Base-by-base conservation (phyloP, 1,140 invertebrate species). In the Drosophila lowei region DNA sequence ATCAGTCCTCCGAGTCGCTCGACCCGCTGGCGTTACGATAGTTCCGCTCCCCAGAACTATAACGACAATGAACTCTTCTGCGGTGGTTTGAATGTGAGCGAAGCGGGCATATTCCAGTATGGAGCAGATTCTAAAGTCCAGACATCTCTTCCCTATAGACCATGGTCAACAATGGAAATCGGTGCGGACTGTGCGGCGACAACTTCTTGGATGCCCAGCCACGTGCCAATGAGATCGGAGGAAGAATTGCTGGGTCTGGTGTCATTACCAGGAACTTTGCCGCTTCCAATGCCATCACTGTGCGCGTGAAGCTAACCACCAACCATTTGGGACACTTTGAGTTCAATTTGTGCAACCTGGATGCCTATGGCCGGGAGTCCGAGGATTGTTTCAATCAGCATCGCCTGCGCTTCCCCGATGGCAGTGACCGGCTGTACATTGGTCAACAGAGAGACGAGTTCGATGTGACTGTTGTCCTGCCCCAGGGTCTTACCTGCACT, bases 11-110 rank as follows among this genome's bases (percentile, higher is more conserved):
- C 94, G 4, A 93, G 94, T 55, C 93, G 95, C 59, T 93, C 93
- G 61, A 93, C 93, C 23, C 92, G 94, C 34, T 96, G 95, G 94
- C 93, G 95, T 55, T 92, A 92, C 53, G 93, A 94, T 34, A 91
- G 92, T 46, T 75, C 91, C 1, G 93, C 93, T 1, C 93, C 93
- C 0, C 59, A 68, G 1, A 95, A 96, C 89, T 95, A 93, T 42
- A 90, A 94, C 49, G 95, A 96, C 77, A 94, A 95, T 74, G 92
- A 93, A 54, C 92, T 94, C 34, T 95, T 92, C 86, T 96, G 95
- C 84, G 95, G 95, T 28, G 95, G 95, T 58, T 91, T 92, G 56
- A 67, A 75, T 55, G 94, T 94, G 90, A 92, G 91, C 84, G 5
- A 6, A 13, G 11, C 3, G 34, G 30, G 11, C n/a, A 42, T 44